These are phyloP conservation scores for Matsumurasca onukii DNA, from an alignment of 1,140 invertebrate species.

Conservation along the genomic window DNA sequence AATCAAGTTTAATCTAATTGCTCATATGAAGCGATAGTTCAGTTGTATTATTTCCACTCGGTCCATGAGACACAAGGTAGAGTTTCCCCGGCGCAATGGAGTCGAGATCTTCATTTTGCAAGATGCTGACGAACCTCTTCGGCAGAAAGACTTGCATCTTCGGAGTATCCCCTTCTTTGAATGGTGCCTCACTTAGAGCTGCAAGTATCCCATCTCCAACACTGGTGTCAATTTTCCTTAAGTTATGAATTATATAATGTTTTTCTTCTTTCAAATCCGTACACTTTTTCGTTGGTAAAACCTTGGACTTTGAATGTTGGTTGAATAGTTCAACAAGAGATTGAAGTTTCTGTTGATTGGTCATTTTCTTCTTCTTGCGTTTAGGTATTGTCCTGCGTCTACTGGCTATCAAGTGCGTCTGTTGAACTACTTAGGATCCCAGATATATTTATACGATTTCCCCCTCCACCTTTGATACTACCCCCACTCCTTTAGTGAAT, in stretches of 20 bases:
- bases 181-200: background rate
- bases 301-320: background rate
- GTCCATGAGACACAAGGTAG: constrained; percentile 1
- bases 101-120: background rate
- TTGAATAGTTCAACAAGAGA: background rate
- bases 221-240: background rate
- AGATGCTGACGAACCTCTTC: background rate
- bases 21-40: background rate
- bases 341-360: background rate
- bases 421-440: background rate
- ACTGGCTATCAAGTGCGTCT: background rate
- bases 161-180: background rate
- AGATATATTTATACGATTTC: background rate
- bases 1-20: too few relatives aligned
- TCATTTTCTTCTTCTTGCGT: background rate
- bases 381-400: background rate
- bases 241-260: background rate
- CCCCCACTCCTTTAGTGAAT: background rate
- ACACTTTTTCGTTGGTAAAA: background rate
- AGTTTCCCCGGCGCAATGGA: background rate
- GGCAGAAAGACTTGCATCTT: constrained; percentile 1
- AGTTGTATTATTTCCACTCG: background rate
- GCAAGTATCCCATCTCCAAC: background rate
- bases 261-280: background rate
- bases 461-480: background rate